Evolutionary conservation across 2,113 vertebrate genomes (phyloP), one percentile per base, ranked within the genome.

Genomic region (Zosterops borbonicus): DNA sequence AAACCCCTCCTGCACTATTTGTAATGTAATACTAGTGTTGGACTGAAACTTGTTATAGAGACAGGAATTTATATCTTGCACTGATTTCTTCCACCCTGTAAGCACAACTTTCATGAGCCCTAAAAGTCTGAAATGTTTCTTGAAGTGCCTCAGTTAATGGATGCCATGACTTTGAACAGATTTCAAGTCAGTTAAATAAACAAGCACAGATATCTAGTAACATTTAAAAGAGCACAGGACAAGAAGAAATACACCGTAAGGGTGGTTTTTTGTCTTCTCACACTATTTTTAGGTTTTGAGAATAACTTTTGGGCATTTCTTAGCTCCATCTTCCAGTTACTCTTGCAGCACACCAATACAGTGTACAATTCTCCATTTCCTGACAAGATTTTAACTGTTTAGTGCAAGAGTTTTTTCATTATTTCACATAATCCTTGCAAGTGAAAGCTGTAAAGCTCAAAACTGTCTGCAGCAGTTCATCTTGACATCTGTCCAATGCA

Each of bases 351-450:
- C 37, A 69, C 56, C 35, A 18, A 37, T 18, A 46, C 7, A 39
- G 25, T 11, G 2, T 11, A 22, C 31, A 74, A 25, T 11, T 83
- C 29, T 14, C 39, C 25, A 24, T 28, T 77, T 31, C 35, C 42
- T 42, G 25, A 11, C 0, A 11, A n/a, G 35, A 59, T 79, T 84
- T 86, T 29, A 94, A 82, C 12, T 49, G 15, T 47, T 58, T 4
- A 27, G 33, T 9, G 28, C 0, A 0, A 5, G 14, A 3, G 0
- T 0, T 16, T 29, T 44, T 29, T 21, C 29, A 64, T 64, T 64
- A 14, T 56, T 56, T 33, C 28, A 55, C 7, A 60, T 37, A 86
- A 75, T 65, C 31, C 64, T 44, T 55, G 41, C 18, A 92, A 83
- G 29, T 39, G 35, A 83, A 62, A 83, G 23, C n/a, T n/a, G 7